Percentiles rank a stretch among this genome's conserved stretches.
phyloP scores from a whole-genome alignment of 1,140 invertebrate genomes.

The Melitaea cinxia region DNA sequence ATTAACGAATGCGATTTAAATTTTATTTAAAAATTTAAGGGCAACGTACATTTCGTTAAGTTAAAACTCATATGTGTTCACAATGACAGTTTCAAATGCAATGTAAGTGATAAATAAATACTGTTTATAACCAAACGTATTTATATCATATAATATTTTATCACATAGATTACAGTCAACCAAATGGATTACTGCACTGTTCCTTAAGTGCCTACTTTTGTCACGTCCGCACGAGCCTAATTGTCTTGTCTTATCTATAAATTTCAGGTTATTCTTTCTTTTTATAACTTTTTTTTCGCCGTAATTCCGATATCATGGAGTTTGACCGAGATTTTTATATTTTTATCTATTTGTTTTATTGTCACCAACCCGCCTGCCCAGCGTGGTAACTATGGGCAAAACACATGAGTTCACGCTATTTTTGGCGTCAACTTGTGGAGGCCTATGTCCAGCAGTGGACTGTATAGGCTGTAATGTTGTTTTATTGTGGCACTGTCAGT shows the following conservation, averaged over 20 bases:
- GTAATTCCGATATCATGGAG: neutral
- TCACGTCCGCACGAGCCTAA: slow-evolving; percentile 34
- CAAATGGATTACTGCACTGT: slow-evolving; percentile 18
- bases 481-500: slow-evolving; percentile 1
- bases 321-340: neutral
- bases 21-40: neutral
- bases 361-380: too few species aligned
- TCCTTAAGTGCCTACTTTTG: slow-evolving; percentile 16
- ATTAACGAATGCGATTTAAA: neutral
- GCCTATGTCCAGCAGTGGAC: too few species aligned
- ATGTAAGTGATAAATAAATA: slow-evolving; percentile 2
- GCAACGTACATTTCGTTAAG: neutral
- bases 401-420: too few species aligned
- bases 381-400: too few species aligned
- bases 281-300: slow-evolving; percentile 14
- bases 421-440: too few species aligned
- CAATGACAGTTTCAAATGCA: slow-evolving; percentile 3
- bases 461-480: too few species aligned
- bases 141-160: slow-evolving; percentile 27
- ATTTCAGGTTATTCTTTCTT: slow-evolving; percentile 21
- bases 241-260: slow-evolving; percentile 20
- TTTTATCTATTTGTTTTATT: slow-evolving; percentile 4
- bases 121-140: neutral
- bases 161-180: slow-evolving; percentile 24
- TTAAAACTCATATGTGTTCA: neutral